phyloP scores from a whole-genome alignment of 2,888 invertebrate species.

The Isotomurus palustris region DNA sequence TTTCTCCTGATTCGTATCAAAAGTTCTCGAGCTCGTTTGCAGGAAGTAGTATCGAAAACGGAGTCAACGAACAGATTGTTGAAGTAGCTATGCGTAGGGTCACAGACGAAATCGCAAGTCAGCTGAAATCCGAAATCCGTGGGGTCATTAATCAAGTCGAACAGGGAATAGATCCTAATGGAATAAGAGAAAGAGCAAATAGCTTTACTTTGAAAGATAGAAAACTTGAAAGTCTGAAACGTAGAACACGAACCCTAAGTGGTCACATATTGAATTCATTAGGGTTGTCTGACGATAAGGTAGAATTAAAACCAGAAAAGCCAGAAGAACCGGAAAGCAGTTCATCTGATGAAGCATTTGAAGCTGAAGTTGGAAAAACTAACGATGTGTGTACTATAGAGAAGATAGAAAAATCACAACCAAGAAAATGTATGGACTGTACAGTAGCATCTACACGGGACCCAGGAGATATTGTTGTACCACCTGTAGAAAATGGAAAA shows the following conservation, averaged over 20 bases:
- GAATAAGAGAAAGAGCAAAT: conserved; percentile 44
- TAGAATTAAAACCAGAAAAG: neutral
- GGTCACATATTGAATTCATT: conserved; percentile 35
- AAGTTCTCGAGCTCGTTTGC: too few species aligned
- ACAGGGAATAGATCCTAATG: conserved; percentile 68
- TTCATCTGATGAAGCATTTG: neutral
- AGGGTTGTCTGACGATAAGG: too few species aligned
- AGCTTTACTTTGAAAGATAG: conserved; percentile 40
- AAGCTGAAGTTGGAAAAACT: neutral
- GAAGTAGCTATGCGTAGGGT: conserved; percentile 50
- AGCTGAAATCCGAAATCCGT: conserved; percentile 74
- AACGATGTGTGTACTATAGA: neutral
- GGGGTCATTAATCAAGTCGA: conserved; percentile 76
- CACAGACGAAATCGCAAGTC: conserved; percentile 71
- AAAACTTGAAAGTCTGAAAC: conserved; percentile 32
- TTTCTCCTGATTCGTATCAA: neutral
- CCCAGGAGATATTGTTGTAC: neutral
- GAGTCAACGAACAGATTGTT: conserved; percentile 8
- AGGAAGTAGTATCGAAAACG: conserved; percentile 14
- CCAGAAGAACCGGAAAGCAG: neutral
- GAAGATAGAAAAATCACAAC: neutral
- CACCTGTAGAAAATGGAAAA: neutral
- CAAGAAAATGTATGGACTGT: conserved; percentile 13
- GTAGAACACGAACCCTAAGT: conserved; percentile 37
- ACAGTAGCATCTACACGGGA: too few species aligned